These are phyloP conservation scores for Cebus imitator DNA, from an alignment of 2,113 vertebrate genomes.

Conservation along the genomic window DNA sequence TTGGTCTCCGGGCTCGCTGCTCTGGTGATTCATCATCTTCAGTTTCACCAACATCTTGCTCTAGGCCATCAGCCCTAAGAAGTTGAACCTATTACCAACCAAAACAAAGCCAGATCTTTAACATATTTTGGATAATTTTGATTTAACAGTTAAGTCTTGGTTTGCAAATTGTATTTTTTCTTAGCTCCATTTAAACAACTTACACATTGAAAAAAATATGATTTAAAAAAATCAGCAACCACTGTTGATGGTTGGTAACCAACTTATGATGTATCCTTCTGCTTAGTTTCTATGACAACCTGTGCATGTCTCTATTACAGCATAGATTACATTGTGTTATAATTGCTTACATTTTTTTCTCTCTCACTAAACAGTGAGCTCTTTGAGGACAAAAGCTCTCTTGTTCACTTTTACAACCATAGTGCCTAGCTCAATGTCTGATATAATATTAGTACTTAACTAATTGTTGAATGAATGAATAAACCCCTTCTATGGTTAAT, in stretches of 20 bases:
- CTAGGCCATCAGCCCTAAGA: conserved; percentile 87
- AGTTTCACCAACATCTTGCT: conserved; percentile 90
- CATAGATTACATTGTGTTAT: conserved; percentile 34
- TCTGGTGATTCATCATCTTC: conserved; percentile 93
- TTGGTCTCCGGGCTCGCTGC: conserved; percentile 95
- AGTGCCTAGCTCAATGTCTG: background rate
- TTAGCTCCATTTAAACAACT: conserved; percentile 25
- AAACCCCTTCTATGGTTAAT: background rate
- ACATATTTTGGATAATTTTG: background rate
- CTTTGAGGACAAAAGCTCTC: conserved; percentile 33
- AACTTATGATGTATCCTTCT: conserved; percentile 29
- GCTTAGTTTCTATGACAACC: conserved; percentile 47
- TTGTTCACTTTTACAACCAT: background rate
- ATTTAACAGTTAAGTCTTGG: conserved; percentile 29
- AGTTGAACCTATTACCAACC: conserved; percentile 85
- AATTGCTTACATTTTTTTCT: conserved; percentile 1
- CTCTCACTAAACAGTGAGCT: background rate
- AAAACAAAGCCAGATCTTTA: conserved; percentile 56
- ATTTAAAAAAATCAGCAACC: background rate
- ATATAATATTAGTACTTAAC: background rate
- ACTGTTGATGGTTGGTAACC: conserved; percentile 8
- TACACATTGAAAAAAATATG: background rate
- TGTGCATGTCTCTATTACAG: conserved; percentile 8
- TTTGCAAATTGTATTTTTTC: conserved; percentile 16
- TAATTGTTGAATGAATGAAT: background rate